Evolutionary conservation across 2,888 invertebrate genomes (phyloP).

Genomic region (Gymnosoma rotundatum): DNA sequence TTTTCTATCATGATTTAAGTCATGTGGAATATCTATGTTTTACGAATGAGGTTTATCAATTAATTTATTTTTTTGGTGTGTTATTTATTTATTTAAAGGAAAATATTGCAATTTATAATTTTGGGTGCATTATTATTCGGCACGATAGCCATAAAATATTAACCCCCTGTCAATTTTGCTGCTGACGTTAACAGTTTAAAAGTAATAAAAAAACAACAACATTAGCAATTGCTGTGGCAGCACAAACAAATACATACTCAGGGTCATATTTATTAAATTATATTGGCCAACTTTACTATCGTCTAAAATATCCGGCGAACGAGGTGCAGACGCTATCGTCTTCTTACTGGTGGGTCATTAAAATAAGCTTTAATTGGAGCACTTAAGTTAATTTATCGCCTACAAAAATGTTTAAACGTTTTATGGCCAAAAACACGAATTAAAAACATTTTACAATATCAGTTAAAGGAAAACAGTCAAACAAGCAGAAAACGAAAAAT

Average conservation of each 20-base stretch:
- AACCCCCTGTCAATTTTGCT: neutral
- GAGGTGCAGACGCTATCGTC: slow-evolving; percentile 1
- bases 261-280: slow-evolving; percentile 64
- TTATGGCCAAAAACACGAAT: slow-evolving; percentile 63
- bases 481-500: neutral
- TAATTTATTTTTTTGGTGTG: too few relatives aligned
- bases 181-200: neutral
- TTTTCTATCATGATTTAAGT: too few relatives aligned
- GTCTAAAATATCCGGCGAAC: slow-evolving; percentile 13
- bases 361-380: slow-evolving; percentile 66
- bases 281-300: slow-evolving; percentile 48
- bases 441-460: slow-evolving; percentile 49
- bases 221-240: neutral
- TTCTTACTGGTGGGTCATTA: slow-evolving; percentile 58
- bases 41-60: too few relatives aligned
- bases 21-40: too few relatives aligned
- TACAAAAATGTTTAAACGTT: slow-evolving; percentile 69
- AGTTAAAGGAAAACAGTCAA: slow-evolving; percentile 38
- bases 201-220: neutral
- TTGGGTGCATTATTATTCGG: too few relatives aligned
- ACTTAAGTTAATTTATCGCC: slow-evolving; percentile 68
- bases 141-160: too few relatives aligned
- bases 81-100: too few relatives aligned
- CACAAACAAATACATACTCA: neutral
- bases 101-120: too few relatives aligned